Evolutionary conservation across 2,113 vertebrate species (phyloP).

Genomic region (Notiomystis cincta): DNA sequence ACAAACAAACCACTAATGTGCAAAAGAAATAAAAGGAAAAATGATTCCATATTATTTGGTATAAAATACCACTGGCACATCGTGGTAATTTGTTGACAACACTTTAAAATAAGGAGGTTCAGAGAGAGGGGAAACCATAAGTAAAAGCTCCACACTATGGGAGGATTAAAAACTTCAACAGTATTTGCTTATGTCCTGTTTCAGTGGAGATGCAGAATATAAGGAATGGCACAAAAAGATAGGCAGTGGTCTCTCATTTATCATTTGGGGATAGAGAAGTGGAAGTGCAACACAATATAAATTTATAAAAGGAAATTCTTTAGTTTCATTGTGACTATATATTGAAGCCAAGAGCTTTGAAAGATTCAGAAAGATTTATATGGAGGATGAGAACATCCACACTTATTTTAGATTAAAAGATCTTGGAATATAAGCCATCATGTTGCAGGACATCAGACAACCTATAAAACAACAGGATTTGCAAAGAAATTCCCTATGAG

Average conservation of each 20-base stretch:
- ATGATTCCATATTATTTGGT: neutral
- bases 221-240: neutral
- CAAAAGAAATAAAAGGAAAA: neutral
- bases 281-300: neutral
- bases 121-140: neutral
- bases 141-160: neutral
- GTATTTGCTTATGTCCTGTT: neutral
- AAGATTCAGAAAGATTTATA: neutral
- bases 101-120: neutral
- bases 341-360: neutral
- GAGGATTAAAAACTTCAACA: neutral
- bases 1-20: neutral
- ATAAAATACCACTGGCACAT: neutral
- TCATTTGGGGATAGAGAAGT: neutral
- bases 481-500: neutral
- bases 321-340: neutral
- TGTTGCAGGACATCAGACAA: neutral
- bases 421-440: neutral
- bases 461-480: neutral
- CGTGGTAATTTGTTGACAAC: neutral
- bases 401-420: constrained; percentile 3
- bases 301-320: neutral
- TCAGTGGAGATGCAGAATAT: neutral
- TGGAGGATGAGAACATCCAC: neutral
- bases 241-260: neutral